Conservation (phyloP, 2,797 vertebrate species). For the Microctenopoma lineatum region DNA sequence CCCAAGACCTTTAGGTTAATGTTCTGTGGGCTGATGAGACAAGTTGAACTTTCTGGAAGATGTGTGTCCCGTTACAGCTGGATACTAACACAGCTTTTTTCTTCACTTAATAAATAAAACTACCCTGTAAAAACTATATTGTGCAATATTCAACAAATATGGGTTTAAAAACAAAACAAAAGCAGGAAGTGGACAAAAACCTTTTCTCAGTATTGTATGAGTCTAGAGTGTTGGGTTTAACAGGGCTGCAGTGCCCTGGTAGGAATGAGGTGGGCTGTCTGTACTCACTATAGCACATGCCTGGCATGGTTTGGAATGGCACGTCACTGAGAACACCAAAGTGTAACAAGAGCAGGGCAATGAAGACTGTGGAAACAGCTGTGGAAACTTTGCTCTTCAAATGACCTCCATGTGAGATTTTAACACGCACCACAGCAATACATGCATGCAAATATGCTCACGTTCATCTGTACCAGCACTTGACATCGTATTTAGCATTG, state of each 20-base stretch:
- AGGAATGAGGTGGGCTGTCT: conserved; percentile 45
- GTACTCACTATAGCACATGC: conserved; percentile 20
- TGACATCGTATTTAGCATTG: conserved; percentile 34
- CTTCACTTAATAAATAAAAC: too few relatives aligned
- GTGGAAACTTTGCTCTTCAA: conserved; percentile 52
- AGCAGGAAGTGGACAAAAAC: too few relatives aligned
- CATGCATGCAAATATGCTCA: conserved; percentile 18
- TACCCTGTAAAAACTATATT: too few relatives aligned
- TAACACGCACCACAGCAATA: not conserved
- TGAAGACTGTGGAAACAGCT: conserved; percentile 24
- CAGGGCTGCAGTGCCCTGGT: conserved; percentile 24
- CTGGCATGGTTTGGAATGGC: conserved; percentile 26
- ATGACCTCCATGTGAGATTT: conserved; percentile 51
- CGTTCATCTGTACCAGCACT: conserved; percentile 30
- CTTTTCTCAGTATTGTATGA: not conserved
- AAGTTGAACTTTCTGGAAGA: too few relatives aligned
- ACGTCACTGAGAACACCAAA: conserved; percentile 13
- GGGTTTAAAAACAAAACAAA: too few relatives aligned
- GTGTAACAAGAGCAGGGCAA: conserved; percentile 45
- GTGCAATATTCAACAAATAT: too few relatives aligned
- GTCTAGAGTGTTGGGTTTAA: conserved; percentile 5
- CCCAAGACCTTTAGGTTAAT: too few relatives aligned
- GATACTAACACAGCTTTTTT: too few relatives aligned
- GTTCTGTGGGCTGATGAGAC: too few relatives aligned
- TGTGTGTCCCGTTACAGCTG: too few relatives aligned